Base-by-base conservation (phyloP, 2,113 vertebrate genomes). In the Zingel zingel region DNA sequence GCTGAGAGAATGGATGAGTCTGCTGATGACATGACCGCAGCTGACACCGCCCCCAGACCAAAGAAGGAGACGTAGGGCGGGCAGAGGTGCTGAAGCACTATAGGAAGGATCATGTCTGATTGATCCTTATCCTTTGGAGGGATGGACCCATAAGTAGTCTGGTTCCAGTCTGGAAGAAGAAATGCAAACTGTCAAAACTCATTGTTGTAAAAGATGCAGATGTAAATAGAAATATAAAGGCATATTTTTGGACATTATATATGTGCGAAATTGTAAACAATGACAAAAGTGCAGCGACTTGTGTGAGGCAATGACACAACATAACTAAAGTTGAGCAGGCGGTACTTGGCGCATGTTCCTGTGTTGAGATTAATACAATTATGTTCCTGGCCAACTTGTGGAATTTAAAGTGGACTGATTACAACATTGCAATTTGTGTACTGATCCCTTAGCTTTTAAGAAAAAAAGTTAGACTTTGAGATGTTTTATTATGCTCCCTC, bases 1-100 rank as follows among this genome's bases (percentile, higher is more conserved):
- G 98, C 98, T 63, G 98, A 99, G 76, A 99, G 95, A 87, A 99
- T 99, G 25, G 98, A 99, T 3, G 98, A 99, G 88, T 99, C 98
- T 5, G 97, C 97, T 21, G 98, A 99, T 0, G 98, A 99, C 98
- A 99, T 99, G 70, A 99, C 98, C 0, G 98, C 98, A 62, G 98
- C 98, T 18, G 98, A 99, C 51, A 99, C 97, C 0, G 98, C 98
- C 0, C 98, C 98, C 0, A 99, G 96, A 57, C 98, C 98, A 62
- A 99, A 98, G 93, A 98, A 97, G 0, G 98, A 99, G 84, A 99
- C 86, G 30, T 97, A 99, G 18, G 97, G 85, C 0, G 98, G 98
- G 83, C 98, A 99, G 61, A 99, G 96, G 84, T 99, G 96, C 90
- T 99, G 98, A 11, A 99, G 96, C 65, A 99, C 97, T 0, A 99